These are phyloP conservation scores for Pholis gunnellus DNA, from an alignment of 2,113 vertebrate genomes.

Conservation along the genomic window DNA sequence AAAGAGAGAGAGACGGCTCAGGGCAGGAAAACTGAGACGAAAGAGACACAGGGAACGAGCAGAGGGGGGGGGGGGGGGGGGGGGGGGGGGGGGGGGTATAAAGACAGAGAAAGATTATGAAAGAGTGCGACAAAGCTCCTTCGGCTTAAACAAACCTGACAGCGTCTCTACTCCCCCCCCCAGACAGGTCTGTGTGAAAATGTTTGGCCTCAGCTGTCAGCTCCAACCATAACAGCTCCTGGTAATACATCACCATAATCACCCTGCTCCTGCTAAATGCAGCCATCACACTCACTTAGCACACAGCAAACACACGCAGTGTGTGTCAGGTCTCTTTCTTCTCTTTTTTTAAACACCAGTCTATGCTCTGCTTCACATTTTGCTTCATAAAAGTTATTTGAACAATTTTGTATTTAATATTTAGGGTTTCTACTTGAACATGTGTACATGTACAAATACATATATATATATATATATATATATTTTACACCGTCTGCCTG, in stretches of 20 bases:
- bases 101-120: slow-evolving; percentile 47
- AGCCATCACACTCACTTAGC: slow-evolving; percentile 51
- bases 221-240: slow-evolving; percentile 69
- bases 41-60: slow-evolving; percentile 4
- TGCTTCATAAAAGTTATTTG: neutral
- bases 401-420: neutral
- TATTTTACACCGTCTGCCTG: no score
- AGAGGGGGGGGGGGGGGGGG: slow-evolving; percentile 8
- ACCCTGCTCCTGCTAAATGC: slow-evolving; percentile 48
- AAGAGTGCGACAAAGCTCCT: slow-evolving; percentile 49
- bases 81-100: slow-evolving; percentile 3
- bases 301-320: slow-evolving; percentile 24
- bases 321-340: neutral
- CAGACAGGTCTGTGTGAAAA: slow-evolving; percentile 67
- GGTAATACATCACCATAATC: slow-evolving; percentile 72
- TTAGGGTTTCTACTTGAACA: neutral
- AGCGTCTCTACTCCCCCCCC: slow-evolving; percentile 42
- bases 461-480: no score
- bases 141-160: slow-evolving; percentile 66
- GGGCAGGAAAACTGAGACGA: neutral
- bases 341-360: neutral
- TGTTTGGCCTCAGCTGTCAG: slow-evolving; percentile 71
- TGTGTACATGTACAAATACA: neutral
- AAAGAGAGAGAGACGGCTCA: neutral
- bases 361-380: neutral